These are phyloP conservation scores for Amphipoea oculea DNA, from an alignment of 2,888 invertebrate species.

Conservation along the genomic window DNA sequence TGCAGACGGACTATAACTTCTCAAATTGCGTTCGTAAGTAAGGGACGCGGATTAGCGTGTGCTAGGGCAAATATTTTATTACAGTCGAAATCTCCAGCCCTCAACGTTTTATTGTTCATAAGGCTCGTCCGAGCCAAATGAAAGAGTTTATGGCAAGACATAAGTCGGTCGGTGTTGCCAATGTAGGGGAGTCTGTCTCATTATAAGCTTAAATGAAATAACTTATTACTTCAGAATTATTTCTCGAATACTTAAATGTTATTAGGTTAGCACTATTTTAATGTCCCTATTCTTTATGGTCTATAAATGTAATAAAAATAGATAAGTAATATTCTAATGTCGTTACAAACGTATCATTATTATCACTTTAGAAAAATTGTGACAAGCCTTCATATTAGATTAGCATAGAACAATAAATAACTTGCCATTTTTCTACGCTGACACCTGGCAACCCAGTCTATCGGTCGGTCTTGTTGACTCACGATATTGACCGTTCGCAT, in stretches of 20 bases:
- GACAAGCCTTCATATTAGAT: conserved; percentile 34
- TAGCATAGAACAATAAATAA: conserved; percentile 39
- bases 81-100: conserved; percentile 90
- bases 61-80: conserved; percentile 91
- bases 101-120: conserved; percentile 91
- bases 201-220: conserved; percentile 65
- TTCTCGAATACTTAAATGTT: conserved; percentile 6
- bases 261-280: conserved; percentile 19
- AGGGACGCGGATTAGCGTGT: conserved; percentile 89
- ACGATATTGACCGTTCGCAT: conserved; percentile 88
- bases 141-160: conserved; percentile 90
- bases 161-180: conserved; percentile 88
- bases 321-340: neutral
- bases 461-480: conserved; percentile 84
- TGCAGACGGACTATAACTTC: conserved; percentile 85
- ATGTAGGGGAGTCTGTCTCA: conserved; percentile 72
- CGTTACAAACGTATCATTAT: neutral
- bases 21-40: conserved; percentile 89
- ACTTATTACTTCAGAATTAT: conserved; percentile 43
- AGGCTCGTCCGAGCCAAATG: conserved; percentile 90
- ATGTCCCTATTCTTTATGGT: neutral
- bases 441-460: conserved; percentile 77
- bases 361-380: conserved; percentile 34
- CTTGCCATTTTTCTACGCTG: conserved; percentile 41
- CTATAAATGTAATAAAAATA: conserved; percentile 4